A percentile compares a stretch with the other conserved stretches of the same genome.
phyloP scores from a whole-genome alignment of 2,888 invertebrate species.

The Poecilobothrus nobilitatus region DNA sequence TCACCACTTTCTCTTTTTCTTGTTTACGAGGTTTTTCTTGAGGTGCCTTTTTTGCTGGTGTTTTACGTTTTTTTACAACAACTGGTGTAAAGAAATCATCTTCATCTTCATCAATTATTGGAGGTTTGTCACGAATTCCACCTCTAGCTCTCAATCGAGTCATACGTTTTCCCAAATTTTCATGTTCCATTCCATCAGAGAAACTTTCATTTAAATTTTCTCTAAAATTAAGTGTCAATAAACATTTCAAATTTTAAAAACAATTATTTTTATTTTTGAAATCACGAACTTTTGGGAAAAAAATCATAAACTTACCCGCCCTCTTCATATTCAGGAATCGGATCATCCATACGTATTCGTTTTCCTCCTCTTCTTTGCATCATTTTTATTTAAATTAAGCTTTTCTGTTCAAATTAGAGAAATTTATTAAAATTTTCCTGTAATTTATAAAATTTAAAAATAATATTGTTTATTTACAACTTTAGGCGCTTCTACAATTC shows the following conservation, averaged over 20 bases:
- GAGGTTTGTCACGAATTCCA: slow-evolving; percentile 43
- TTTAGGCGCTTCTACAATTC: neutral
- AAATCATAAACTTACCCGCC: slow-evolving; percentile 37
- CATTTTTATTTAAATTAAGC: slow-evolving; percentile 25
- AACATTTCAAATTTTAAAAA: slow-evolving; percentile 15
- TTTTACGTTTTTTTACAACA: slow-evolving; percentile 35
- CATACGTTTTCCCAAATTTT: slow-evolving; percentile 50
- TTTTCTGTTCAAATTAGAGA: neutral
- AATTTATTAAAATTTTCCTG: neutral
- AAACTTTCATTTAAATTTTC: slow-evolving; percentile 35
- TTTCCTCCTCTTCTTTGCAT: slow-evolving; percentile 84
- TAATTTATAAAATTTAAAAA: neutral
- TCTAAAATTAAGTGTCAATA: neutral
- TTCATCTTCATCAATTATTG: slow-evolving; percentile 44
- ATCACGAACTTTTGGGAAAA: neutral
- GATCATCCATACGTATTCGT: slow-evolving; percentile 86
- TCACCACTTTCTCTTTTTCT: slow-evolving; percentile 40
- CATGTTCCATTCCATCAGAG: slow-evolving; percentile 48
- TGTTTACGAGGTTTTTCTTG: slow-evolving; percentile 36
- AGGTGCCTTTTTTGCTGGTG: slow-evolving; percentile 31
- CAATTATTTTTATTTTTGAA: neutral
- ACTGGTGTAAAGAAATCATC: slow-evolving; percentile 42
- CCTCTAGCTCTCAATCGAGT: slow-evolving; percentile 55
- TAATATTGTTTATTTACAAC: neutral
- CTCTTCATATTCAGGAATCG: slow-evolving; percentile 78